Conservation (phyloP, 2,113 vertebrate genomes). For the Alligator mississippiensis region DNA sequence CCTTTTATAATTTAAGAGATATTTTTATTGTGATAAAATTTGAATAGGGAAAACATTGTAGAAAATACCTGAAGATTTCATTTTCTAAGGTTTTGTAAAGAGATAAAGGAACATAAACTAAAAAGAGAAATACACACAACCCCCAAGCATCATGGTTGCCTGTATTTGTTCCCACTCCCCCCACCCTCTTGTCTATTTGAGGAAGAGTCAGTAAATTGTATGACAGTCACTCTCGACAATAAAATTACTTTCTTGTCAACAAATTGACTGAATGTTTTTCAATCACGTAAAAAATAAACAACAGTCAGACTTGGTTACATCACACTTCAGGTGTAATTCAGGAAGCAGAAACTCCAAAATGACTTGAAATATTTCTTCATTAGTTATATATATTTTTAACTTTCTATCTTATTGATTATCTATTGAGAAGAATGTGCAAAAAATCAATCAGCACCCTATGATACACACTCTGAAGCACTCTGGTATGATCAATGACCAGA, state of each 20-base stretch:
- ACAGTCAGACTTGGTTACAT: background rate
- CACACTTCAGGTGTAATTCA: background rate
- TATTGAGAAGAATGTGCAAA: background rate
- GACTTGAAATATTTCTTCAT: background rate
- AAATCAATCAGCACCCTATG: background rate
- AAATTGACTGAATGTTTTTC: slow-evolving; percentile 1
- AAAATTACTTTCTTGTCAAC: slow-evolving; percentile 51
- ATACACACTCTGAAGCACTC: background rate
- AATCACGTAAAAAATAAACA: background rate
- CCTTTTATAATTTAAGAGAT: background rate
- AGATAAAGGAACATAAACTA: background rate
- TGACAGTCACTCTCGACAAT: slow-evolving; percentile 16
- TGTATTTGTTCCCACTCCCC: slow-evolving; percentile 17
- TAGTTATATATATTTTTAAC: background rate
- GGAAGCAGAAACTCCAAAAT: background rate
- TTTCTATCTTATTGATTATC: background rate
- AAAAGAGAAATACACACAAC: slow-evolving; percentile 10
- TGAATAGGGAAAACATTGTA: background rate
- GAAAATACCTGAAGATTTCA: background rate
- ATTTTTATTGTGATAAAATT: background rate
- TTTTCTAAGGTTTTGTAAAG: background rate
- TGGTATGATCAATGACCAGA: background rate
- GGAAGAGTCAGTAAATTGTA: slow-evolving; percentile 19
- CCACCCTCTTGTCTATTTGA: slow-evolving; percentile 10
- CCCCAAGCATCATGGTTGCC: background rate